Evolutionary conservation across 2,797 vertebrate genomes (phyloP).

Genomic region (Hippocampus kuda): DNA sequence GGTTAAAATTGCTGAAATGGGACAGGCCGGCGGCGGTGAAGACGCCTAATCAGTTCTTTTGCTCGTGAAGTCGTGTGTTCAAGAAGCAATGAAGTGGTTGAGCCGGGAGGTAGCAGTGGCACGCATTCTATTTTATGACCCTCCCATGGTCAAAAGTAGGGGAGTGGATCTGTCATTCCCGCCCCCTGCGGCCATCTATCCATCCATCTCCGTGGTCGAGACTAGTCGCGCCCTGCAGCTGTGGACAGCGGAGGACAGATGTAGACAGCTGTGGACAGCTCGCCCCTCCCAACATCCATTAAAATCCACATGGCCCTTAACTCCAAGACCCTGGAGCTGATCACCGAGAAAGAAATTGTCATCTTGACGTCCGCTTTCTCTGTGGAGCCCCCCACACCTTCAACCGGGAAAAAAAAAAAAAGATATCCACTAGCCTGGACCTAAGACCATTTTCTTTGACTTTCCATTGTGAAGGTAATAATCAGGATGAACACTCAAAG

Average conservation of each 20-base stretch:
- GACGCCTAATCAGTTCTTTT: constrained; percentile 22
- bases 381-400: too few relatives aligned
- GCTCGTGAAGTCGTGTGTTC: constrained; percentile 25
- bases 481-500: constrained; percentile 47
- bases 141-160: background rate
- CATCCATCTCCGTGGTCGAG: constrained; percentile 42
- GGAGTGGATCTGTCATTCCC: constrained; percentile 9
- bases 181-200: constrained; percentile 35
- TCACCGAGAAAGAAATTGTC: constrained; percentile 18
- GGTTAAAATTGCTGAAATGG: constrained; percentile 41
- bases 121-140: background rate
- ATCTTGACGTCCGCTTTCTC: too few relatives aligned
- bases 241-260: constrained; percentile 63
- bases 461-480: constrained; percentile 51
- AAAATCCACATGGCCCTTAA: constrained; percentile 30
- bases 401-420: background rate
- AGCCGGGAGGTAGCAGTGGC: background rate
- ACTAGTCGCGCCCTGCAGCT: constrained; percentile 56
- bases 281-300: constrained; percentile 35
- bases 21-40: constrained; percentile 26
- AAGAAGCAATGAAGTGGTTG: background rate
- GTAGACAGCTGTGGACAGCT: constrained; percentile 40
- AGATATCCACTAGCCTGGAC: constrained; percentile 3
- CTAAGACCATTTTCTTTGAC: constrained; percentile 30
- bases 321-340: constrained; percentile 21